These are phyloP conservation scores for Pantherophis alleghaniensis DNA, from an alignment of 2,797 vertebrate species.

Conservation along the genomic window DNA sequence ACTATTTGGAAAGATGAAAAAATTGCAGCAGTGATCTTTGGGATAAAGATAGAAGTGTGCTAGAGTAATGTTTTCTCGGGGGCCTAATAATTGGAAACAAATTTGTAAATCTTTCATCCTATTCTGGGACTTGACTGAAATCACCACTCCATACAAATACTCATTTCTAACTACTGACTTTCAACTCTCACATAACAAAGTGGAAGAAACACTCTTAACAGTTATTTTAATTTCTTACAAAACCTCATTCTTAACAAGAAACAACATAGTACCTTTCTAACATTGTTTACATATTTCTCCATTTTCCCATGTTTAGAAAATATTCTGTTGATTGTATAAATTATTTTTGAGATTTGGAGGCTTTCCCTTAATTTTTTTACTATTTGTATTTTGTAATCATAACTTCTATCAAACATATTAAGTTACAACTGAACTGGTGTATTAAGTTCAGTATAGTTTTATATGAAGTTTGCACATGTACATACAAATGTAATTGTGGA, in stretches of 20 bases:
- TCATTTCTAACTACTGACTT: not conserved
- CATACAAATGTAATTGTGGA: not conserved
- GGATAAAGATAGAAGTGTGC: not conserved
- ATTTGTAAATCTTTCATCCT: not conserved
- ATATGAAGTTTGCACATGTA: not conserved
- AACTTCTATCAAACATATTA: not conserved
- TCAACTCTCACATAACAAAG: not conserved
- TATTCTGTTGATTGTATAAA: not conserved
- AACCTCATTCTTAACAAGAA: not conserved
- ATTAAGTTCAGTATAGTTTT: not conserved
- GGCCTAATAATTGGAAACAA: not conserved
- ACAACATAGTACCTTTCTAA: not conserved
- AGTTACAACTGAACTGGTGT: not conserved
- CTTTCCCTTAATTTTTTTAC: not conserved
- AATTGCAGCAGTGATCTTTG: not conserved
- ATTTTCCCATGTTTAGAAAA: not conserved
- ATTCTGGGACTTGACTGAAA: not conserved
- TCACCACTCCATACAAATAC: not conserved
- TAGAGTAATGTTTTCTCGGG: not conserved
- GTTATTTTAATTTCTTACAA: not conserved
- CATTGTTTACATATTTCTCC: not conserved
- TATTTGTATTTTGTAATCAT: not conserved
- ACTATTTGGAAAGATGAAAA: not conserved
- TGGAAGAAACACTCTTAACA: not conserved
- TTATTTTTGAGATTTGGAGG: not conserved